Evolutionary conservation across 1,140 invertebrate species (phyloP), one percentile per base, ranked within the genome.

Genomic region (Asobara japonica): DNA sequence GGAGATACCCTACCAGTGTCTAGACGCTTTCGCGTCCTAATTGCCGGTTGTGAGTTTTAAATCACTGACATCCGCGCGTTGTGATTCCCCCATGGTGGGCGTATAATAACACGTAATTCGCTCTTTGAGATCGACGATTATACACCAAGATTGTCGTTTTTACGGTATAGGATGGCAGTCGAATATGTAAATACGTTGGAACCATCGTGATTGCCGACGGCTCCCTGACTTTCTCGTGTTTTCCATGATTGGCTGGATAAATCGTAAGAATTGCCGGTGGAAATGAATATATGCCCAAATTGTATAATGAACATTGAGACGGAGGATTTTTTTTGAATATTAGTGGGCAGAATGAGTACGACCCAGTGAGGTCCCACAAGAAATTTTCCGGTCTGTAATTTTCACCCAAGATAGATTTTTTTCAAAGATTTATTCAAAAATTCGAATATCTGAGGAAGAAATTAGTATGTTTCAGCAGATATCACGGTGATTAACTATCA

Each of bases 21-120:
- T 71, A 71, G 61, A 71, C 36, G 41, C 62, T 71, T 45, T 36
- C 41, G 31, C 41, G 62, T 65, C 69, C 69, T 71, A 71, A 71
- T 71, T 71, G 45, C 36, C 41, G 29, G 69, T 71, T 71, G 62
- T 65, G 69, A 56, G 48, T 65, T 71, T 71, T 65, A 71, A 71
- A 71, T 71, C 69, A 71, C 29, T 45, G 62, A 38, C 36, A 36
- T 71, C 69, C 30, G 61, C 51, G 41, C 60, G 38, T 41, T 18
- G 38, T 29, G 69, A 71, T 71, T 45, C 62, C 29, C 30, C 62
- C 45, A 30, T 6, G 20, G 69, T 71, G 69, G 69, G 69, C 69
- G 69, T 51, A 71, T 71, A 71, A 71, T 71, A 41, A 71, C 69
- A 71, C 62, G 69, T 71, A 71, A 71, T 71, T 71, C 62, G 29